Percentiles rank a stretch among this genome's conserved stretches.
Conservation (phyloP, 2,113 vertebrate genomes). For the Anseranas semipalmata region DNA sequence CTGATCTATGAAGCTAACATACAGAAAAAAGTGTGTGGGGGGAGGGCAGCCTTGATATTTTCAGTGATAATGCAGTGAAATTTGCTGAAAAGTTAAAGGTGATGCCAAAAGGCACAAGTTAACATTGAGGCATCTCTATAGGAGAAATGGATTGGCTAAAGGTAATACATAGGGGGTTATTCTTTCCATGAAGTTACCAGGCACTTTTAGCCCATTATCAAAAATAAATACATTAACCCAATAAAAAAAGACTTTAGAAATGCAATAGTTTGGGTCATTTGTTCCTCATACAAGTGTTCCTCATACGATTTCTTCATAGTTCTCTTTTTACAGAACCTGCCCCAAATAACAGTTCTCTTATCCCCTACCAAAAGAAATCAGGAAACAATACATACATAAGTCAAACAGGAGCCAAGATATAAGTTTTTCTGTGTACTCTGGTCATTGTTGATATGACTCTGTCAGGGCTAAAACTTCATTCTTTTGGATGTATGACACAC, state of each 20-base stretch:
- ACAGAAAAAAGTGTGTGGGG: neutral
- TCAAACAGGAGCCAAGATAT: neutral
- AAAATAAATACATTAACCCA: neutral
- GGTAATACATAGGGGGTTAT: no score
- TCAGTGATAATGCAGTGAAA: neutral
- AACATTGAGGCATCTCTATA: neutral
- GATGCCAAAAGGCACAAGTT: neutral
- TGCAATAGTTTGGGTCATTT: neutral
- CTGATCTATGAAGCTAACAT: neutral
- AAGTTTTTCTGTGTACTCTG: neutral
- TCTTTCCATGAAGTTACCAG: neutral
- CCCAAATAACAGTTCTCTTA: neutral
- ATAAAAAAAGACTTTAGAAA: neutral
- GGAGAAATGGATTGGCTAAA: neutral
- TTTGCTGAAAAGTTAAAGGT: neutral
- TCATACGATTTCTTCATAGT: neutral
- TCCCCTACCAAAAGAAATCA: no score
- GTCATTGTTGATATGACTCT: rapidly evolving
- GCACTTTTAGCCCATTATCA: neutral
- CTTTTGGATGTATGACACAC: neutral
- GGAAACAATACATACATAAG: neutral
- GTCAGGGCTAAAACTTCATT: neutral
- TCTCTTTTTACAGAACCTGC: neutral
- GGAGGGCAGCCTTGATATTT: neutral
- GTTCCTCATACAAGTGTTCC: neutral